These are phyloP conservation scores for Varanus salvator DNA, from an alignment of 2,113 vertebrate species.

Conservation along the genomic window DNA sequence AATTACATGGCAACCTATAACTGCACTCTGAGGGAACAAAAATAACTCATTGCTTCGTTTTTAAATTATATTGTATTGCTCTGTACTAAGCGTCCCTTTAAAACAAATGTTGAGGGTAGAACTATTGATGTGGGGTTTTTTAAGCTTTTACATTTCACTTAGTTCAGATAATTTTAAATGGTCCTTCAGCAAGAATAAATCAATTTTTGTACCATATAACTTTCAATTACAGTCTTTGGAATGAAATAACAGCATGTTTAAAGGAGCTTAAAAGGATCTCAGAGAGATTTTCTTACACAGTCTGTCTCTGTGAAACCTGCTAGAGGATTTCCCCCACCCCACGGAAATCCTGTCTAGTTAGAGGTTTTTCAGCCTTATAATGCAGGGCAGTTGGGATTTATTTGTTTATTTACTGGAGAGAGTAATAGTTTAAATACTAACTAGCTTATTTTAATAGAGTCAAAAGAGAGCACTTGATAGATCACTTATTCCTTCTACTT, in stretches of 20 bases:
- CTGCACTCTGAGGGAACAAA: constrained; percentile 56
- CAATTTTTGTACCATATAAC: constrained; percentile 68
- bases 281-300: constrained; percentile 24
- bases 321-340: background rate
- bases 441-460: background rate
- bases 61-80: constrained; percentile 60
- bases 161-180: constrained; percentile 66
- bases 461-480: background rate
- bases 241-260: constrained; percentile 53
- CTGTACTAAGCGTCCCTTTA: constrained; percentile 44
- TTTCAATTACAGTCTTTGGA: constrained; percentile 53
- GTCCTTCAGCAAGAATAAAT: constrained; percentile 67
- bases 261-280: constrained; percentile 49
- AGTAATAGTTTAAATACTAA: background rate
- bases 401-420: background rate
- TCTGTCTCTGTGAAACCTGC: constrained; percentile 42
- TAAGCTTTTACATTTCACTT: constrained; percentile 66
- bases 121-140: constrained; percentile 59
- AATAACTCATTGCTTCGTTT: constrained; percentile 49
- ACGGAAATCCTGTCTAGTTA: constrained; percentile 23
- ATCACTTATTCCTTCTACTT: background rate
- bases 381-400: background rate
- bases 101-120: constrained; percentile 59
- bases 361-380: constrained; percentile 20
- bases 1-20: constrained; percentile 56